phyloP scores from a whole-genome alignment of 2,797 vertebrate species.

The Chromobotia macracanthus region DNA sequence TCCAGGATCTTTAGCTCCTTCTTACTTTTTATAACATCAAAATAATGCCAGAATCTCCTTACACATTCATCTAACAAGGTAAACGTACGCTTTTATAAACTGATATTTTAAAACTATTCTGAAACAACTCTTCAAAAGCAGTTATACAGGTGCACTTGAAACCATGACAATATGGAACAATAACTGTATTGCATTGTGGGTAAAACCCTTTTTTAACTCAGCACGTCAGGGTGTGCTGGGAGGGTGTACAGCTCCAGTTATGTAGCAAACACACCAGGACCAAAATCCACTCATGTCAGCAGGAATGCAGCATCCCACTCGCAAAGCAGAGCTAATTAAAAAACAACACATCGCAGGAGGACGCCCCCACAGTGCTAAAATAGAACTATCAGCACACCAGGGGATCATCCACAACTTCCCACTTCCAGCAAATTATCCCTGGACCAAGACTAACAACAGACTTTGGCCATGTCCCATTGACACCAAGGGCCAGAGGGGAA shows the following conservation, averaged over 20 bases:
- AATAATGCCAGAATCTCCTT: background rate
- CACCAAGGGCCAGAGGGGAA: slow-evolving; percentile 8
- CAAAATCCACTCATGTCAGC: slow-evolving; percentile 79
- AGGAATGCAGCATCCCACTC: slow-evolving; percentile 70
- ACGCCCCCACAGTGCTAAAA: slow-evolving; percentile 75
- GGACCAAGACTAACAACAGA: slow-evolving; percentile 40
- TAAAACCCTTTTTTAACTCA: background rate
- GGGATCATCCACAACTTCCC: slow-evolving; percentile 68
- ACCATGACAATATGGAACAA: background rate
- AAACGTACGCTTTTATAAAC: background rate
- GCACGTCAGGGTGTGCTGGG: slow-evolving; percentile 4
- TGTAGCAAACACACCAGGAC: slow-evolving; percentile 64
- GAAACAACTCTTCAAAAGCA: background rate
- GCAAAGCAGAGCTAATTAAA: slow-evolving; percentile 81
- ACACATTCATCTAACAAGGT: background rate
- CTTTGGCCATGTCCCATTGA: slow-evolving; percentile 18
- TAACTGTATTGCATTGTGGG: slow-evolving; percentile 2
- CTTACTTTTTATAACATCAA: background rate
- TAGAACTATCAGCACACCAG: slow-evolving; percentile 80
- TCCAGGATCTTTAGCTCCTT: slow-evolving; percentile 70
- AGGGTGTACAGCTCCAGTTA: slow-evolving; percentile 39
- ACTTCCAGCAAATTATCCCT: slow-evolving; percentile 59
- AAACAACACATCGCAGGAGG: slow-evolving; percentile 83
- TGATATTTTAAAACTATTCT: background rate
- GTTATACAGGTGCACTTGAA: background rate